Conservation (phyloP, 2,888 invertebrate species). For the Pteria penguin region DNA sequence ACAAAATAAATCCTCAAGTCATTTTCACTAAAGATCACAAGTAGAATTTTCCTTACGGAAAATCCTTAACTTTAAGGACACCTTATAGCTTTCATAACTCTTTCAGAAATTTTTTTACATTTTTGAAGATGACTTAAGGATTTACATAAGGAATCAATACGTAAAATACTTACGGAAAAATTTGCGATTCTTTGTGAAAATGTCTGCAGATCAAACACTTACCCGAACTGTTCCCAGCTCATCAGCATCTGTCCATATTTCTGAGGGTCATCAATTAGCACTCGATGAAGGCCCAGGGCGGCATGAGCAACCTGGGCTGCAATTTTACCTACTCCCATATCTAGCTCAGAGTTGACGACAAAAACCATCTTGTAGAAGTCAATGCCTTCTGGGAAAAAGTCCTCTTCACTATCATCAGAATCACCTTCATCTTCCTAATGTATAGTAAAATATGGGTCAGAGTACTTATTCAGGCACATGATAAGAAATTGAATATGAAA, state of each 20-base stretch:
- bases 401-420: constrained; percentile 66
- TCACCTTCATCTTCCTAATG: constrained; percentile 65
- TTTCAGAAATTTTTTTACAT: background rate
- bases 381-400: constrained; percentile 65
- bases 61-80: no score
- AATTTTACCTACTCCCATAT: constrained; percentile 85
- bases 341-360: constrained; percentile 83
- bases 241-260: constrained; percentile 79
- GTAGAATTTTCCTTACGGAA: no score
- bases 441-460: background rate
- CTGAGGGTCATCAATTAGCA: constrained; percentile 80
- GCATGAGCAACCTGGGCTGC: constrained; percentile 82
- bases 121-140: no score
- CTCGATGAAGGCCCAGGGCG: constrained; percentile 83
- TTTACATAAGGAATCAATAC: no score
- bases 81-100: no score
- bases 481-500: no score
- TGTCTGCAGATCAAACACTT: constrained; percentile 42
- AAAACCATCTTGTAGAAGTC: constrained; percentile 85
- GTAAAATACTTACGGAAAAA: no score
- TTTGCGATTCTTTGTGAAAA: no score
- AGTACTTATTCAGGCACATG: background rate
- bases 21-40: no score
- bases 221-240: constrained; percentile 81
- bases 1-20: no score